Evolutionary conservation across 2,113 vertebrate species (phyloP), one percentile per base, ranked within the genome.

Genomic region (Eubucco bourcierii): DNA sequence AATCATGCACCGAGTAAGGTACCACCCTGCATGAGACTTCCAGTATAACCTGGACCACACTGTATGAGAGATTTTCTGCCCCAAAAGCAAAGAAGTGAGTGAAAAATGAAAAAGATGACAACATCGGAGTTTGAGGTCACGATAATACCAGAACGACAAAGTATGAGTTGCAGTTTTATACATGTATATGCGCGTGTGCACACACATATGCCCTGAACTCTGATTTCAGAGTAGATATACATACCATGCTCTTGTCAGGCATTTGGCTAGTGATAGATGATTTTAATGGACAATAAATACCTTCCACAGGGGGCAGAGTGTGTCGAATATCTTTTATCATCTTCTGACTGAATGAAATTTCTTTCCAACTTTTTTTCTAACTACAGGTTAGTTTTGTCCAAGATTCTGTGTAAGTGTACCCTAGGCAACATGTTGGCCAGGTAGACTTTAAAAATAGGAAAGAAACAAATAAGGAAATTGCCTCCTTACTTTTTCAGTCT

Each of bases 1-100:
- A 96, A 61, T 68, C 68, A 75, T 58, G 53, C 75, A 71, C 1
- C 15, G 61, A 95, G 88, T 94, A 93, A 86, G 95, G 90, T 90
- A 91, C 80, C 74, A 37, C 47, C 68, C 64, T 77, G 85, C 29
- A 71, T 91, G 80, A 96, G 80, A 88, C 65, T 94, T 93, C 80
- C 68, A 80, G 33, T 23, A 85, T 80, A 84, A 71, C 87, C 75
- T 92, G 84, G 87, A 87, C 84, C 89, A 85, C 60, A 86, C 41
- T 37, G 20, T 70, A 31, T 75, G 68, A 83, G 59, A 76, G 70
- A 82, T 90, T 91, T 93, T 80, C 68, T 79, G 52, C 78, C 81
- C 82, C 39, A 90, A 78, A 92, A 93, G 50, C 53, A 77, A 53
- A 90, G 31, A 63, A 84, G 25, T 41, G 6, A 91, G 13, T 41